These are phyloP conservation scores for Bombus waltoni DNA, from an alignment of 1,140 invertebrate species.

Conservation along the genomic window DNA sequence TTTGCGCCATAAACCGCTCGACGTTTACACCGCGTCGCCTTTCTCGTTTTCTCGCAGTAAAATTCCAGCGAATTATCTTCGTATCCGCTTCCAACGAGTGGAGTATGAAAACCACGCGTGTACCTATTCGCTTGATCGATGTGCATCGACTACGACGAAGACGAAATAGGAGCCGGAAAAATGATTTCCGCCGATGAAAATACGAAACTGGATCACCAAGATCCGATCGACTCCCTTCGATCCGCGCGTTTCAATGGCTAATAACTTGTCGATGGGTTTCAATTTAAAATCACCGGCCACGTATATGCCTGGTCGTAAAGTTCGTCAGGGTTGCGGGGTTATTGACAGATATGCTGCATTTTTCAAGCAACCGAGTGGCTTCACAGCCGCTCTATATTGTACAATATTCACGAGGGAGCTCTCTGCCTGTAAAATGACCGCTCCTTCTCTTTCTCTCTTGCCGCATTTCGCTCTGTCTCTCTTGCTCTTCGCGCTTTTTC, in stretches of 20 bases:
- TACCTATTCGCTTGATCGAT: too few species aligned
- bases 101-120: background rate
- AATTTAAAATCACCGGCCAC: background rate
- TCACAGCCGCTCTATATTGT: background rate
- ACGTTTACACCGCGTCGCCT: constrained; percentile 35
- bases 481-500: background rate
- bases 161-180: too few species aligned
- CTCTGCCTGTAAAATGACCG: constrained; percentile 21
- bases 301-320: background rate
- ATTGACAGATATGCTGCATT: constrained; percentile 51
- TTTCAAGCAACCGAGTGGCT: constrained; percentile 30
- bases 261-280: constrained; percentile 33
- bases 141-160: too few species aligned
- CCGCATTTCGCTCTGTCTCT: background rate
- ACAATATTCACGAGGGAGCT: constrained; percentile 39
- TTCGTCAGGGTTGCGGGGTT: background rate
- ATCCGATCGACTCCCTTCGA: background rate
- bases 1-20: constrained; percentile 55
- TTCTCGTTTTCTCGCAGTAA: background rate
- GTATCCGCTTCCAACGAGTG: background rate
- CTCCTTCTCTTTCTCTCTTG: too few species aligned
- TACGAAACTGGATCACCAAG: background rate
- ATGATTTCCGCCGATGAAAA: background rate
- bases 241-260: background rate
- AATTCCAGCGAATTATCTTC: constrained; percentile 10